Percentiles rank a stretch among this genome's conserved stretches.
Conservation (phyloP, 2,113 vertebrate genomes). For the Trachemys scripta region DNA sequence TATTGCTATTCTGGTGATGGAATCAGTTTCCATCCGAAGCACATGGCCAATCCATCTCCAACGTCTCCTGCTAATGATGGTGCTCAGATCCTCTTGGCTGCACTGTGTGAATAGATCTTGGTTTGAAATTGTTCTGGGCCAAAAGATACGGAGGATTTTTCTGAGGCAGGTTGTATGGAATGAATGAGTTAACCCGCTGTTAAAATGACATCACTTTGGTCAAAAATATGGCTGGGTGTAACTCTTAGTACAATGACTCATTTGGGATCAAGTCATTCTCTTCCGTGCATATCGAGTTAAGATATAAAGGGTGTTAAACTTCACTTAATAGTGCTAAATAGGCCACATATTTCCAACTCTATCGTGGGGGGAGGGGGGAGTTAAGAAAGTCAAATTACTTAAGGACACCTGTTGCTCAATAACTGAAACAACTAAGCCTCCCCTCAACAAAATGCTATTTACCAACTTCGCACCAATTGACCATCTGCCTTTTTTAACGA, state of each 20-base stretch:
- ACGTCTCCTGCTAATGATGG: too few species aligned
- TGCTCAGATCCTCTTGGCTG: too few species aligned
- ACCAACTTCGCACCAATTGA: not conserved
- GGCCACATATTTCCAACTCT: constrained; percentile 16
- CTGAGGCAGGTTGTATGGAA: too few species aligned
- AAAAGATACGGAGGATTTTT: too few species aligned
- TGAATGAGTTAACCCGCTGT: constrained; percentile 28
- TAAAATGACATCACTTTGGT: constrained; percentile 51
- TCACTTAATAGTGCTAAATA: not conserved
- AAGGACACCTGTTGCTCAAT: not conserved
- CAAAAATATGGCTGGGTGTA: constrained; percentile 33
- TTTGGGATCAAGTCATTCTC: not conserved
- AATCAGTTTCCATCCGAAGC: too few species aligned
- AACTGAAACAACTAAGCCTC: not conserved
- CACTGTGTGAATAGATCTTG: too few species aligned
- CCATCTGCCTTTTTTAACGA: not conserved
- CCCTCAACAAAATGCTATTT: not conserved
- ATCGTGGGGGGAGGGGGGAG: not conserved
- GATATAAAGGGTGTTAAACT: rapidly evolving
- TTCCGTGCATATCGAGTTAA: not conserved
- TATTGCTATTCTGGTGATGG: too few species aligned
- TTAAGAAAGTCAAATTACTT: not conserved
- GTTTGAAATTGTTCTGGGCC: too few species aligned
- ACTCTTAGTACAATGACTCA: constrained; percentile 34
- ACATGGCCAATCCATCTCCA: too few species aligned